Conservation (phyloP, 2,888 invertebrate genomes). For the Microchrysa polita region DNA sequence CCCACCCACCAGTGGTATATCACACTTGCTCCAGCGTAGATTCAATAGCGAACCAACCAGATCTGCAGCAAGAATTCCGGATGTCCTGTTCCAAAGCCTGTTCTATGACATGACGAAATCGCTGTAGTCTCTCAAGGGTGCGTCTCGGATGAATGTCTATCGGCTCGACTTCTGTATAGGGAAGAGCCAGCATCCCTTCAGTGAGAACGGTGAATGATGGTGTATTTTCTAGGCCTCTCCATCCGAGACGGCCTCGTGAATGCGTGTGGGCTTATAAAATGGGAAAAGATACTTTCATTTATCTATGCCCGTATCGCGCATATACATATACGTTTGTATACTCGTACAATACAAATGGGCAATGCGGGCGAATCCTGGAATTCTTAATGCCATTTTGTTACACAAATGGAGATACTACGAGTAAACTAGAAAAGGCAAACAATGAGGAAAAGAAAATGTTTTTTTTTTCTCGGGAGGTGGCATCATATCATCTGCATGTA, state of each 20-base stretch:
- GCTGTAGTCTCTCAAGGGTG: background rate
- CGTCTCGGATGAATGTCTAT: background rate
- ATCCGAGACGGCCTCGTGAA: background rate
- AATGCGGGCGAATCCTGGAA: background rate
- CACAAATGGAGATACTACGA: background rate
- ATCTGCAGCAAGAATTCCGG: constrained; percentile 1
- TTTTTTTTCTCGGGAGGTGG: background rate
- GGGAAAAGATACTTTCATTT: constrained; percentile 8
- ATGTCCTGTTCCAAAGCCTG: background rate
- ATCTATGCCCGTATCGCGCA: constrained; percentile 11
- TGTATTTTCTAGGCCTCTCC: constrained; percentile 1
- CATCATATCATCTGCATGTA: too few relatives aligned
- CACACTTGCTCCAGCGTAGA: background rate
- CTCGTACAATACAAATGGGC: background rate
- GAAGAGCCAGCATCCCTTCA: too few relatives aligned
- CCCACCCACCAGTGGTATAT: background rate
- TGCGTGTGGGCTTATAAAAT: background rate
- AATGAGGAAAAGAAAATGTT: background rate
- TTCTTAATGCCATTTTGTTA: constrained; percentile 11
- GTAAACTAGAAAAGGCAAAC: background rate
- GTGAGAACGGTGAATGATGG: background rate
- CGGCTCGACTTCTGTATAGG: too few relatives aligned
- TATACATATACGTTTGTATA: background rate
- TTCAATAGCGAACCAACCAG: background rate
- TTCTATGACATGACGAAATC: background rate